Percentiles rank a stretch among this genome's conserved stretches.
phyloP scores from a whole-genome alignment of 1,140 invertebrate genomes.

The Globodera ellingtonae region DNA sequence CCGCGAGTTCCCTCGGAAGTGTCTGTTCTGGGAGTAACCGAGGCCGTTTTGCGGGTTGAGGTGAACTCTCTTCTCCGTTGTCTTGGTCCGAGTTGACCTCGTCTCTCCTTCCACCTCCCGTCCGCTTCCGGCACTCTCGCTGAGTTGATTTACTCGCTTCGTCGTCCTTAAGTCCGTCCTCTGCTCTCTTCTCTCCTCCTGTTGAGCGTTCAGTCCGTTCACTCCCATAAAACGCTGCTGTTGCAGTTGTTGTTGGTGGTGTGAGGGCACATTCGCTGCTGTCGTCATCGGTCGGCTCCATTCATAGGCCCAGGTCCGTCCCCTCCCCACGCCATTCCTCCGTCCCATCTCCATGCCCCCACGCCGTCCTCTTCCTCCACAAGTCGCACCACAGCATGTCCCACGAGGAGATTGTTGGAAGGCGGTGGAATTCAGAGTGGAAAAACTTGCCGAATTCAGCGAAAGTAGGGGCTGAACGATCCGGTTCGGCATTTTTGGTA shows the following conservation, averaged over 20 bases:
- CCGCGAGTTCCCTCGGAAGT: not conserved
- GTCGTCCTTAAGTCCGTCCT: not conserved
- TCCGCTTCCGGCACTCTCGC: not conserved
- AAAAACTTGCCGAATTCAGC: conserved; percentile 1
- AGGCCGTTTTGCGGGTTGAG: not conserved
- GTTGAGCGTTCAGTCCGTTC: too few species aligned
- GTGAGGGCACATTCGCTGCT: not conserved
- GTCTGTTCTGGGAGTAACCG: not conserved
- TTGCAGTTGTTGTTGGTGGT: not conserved
- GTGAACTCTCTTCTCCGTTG: not conserved
- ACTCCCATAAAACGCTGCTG: too few species aligned
- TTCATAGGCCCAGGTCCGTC: not conserved
- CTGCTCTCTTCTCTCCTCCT: not conserved
- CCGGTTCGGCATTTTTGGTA: not conserved
- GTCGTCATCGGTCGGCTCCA: not conserved
- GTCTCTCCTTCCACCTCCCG: not conserved
- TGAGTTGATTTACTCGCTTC: not conserved
- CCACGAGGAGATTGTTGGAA: not conserved
- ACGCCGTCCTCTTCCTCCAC: not conserved
- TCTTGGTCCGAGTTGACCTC: not conserved
- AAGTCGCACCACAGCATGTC: not conserved
- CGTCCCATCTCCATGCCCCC: not conserved
- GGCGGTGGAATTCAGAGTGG: not conserved
- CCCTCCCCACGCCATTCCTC: not conserved
- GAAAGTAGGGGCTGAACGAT: conserved; percentile 3